Evolutionary conservation across 2,888 invertebrate genomes (phyloP).

Genomic region (Mycalesis mineus): DNA sequence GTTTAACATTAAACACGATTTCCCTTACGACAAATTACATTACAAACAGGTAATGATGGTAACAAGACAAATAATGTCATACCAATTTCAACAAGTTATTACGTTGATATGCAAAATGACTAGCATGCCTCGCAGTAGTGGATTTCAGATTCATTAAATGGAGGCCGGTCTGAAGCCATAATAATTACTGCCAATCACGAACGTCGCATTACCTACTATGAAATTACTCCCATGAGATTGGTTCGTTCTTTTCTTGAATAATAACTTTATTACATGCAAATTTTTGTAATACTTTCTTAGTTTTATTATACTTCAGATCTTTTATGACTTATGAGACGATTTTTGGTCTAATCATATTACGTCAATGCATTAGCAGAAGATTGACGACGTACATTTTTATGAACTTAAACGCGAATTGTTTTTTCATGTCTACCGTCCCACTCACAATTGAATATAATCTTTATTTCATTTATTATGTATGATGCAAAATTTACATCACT

Average conservation of each 20-base stretch:
- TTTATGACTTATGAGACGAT: no score
- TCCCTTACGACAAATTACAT: neutral
- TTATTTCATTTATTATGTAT: no score
- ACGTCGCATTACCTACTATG: constrained; percentile 4
- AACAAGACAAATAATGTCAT: constrained; percentile 4
- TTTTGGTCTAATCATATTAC: no score
- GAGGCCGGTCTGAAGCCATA: constrained; percentile 13
- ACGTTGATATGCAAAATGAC: constrained; percentile 14
- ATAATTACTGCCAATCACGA: constrained; percentile 24
- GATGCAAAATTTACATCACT: no score
- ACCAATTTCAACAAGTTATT: constrained; percentile 17
- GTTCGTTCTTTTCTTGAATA: constrained; percentile 11
- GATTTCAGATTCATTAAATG: constrained; percentile 17
- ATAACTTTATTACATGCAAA: neutral
- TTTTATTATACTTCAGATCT: no score
- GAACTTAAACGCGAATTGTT: no score
- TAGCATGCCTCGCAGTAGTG: constrained; percentile 19
- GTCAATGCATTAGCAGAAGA: no score
- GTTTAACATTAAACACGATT: no score
- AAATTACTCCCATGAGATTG: constrained; percentile 11
- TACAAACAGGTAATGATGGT: neutral
- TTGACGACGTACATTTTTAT: no score
- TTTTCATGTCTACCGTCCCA: no score
- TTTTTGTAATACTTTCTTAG: no score
- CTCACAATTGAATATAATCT: no score